Conservation (phyloP, 2,797 vertebrate genomes). For the Chaunax sp. region DNA sequence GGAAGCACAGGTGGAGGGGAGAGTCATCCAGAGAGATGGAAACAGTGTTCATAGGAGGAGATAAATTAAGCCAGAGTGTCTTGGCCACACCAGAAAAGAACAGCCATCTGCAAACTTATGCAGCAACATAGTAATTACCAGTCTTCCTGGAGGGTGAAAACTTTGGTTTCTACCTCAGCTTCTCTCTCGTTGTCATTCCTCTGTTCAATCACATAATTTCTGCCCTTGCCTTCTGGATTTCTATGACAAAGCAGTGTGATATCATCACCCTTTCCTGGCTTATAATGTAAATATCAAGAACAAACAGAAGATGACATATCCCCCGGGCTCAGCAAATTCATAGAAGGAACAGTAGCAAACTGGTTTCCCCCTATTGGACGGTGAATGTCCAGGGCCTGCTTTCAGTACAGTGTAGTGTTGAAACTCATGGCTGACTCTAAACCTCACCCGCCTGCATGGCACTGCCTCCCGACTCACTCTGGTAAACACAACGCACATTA, state of each 20-base stretch:
- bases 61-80: conserved; percentile 51
- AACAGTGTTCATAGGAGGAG: conserved; percentile 51
- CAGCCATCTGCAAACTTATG: conserved; percentile 58
- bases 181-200: conserved; percentile 26
- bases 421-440: conserved; percentile 39
- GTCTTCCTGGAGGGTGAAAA: conserved; percentile 47
- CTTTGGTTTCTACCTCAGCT: conserved; percentile 30
- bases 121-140: conserved; percentile 52
- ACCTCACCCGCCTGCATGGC: conserved; percentile 30
- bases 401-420: neutral
- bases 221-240: conserved; percentile 28
- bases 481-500: conserved; percentile 55
- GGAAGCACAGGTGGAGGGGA: conserved; percentile 26
- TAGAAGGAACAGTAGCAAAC: too few relatives aligned
- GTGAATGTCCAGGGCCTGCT: conserved; percentile 7
- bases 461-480: conserved; percentile 36
- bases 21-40: conserved; percentile 38
- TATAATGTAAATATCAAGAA: too few relatives aligned
- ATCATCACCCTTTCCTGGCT: conserved; percentile 45
- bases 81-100: conserved; percentile 38
- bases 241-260: conserved; percentile 36
- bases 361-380: neutral
- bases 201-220: conserved; percentile 21
- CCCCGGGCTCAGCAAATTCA: too few relatives aligned
- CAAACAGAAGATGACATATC: too few relatives aligned